phyloP scores from a whole-genome alignment of 1,140 invertebrate species.

The Aphelinus certus region DNA sequence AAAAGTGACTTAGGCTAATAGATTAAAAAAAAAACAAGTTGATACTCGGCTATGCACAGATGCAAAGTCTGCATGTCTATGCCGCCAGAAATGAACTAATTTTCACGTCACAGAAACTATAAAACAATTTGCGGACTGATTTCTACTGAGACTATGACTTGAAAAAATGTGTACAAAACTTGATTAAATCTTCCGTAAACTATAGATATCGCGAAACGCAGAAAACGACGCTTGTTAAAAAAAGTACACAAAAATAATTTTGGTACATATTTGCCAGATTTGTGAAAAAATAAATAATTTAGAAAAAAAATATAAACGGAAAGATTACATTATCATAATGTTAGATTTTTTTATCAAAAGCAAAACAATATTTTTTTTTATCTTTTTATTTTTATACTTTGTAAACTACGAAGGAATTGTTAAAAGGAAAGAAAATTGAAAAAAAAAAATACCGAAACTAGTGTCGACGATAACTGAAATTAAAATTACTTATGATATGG shows the following conservation, averaged over 20 bases:
- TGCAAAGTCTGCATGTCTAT: background rate
- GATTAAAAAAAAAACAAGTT: constrained; percentile 14
- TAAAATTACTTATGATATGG: too few species aligned
- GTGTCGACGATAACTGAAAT: constrained; percentile 27
- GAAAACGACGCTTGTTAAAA: constrained; percentile 24
- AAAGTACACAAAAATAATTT: constrained; percentile 3
- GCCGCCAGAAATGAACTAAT: background rate
- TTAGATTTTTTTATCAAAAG: constrained; percentile 56
- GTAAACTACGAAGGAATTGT: constrained; percentile 36
- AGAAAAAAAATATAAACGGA: constrained; percentile 23
- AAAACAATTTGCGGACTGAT: constrained; percentile 36
- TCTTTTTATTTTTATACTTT: constrained; percentile 58
- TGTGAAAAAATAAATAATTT: constrained; percentile 11
- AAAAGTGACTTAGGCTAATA: constrained; percentile 3
- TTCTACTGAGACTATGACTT: constrained; percentile 19
- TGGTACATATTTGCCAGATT: background rate
- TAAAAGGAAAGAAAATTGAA: constrained; percentile 37
- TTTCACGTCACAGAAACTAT: constrained; percentile 1
- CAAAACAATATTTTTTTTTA: constrained; percentile 59
- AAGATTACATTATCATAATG: constrained; percentile 39
- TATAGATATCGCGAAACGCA: constrained; percentile 19
- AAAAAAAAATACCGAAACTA: constrained; percentile 38
- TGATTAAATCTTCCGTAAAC: constrained; percentile 14
- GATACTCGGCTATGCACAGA: background rate
- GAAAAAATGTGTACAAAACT: constrained; percentile 27